Evolutionary conservation across 2,888 invertebrate species (phyloP).

Genomic region (Schizotus pectinicornis): DNA sequence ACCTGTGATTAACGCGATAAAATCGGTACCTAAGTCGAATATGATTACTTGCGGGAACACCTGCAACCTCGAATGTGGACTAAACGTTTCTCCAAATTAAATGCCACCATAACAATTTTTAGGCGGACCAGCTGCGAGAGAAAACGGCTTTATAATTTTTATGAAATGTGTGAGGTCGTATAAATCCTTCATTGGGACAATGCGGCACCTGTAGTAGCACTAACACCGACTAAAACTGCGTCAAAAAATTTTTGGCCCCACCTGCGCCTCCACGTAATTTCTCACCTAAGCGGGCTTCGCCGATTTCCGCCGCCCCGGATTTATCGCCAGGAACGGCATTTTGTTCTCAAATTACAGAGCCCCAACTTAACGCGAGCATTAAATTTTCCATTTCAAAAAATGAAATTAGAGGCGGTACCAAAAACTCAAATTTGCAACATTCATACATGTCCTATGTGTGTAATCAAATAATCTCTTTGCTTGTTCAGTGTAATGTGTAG

Average conservation of each 20-base stretch:
- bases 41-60: background rate
- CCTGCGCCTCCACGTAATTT: constrained; percentile 28
- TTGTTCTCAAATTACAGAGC: too few species aligned
- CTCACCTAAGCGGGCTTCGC: constrained; percentile 21
- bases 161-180: constrained; percentile 26
- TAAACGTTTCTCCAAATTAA: background rate
- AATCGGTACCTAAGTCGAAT: background rate
- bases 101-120: too few species aligned
- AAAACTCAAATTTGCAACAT: too few species aligned
- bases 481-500: too few species aligned
- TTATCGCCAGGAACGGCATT: constrained; percentile 1
- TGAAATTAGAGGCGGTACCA: too few species aligned
- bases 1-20: constrained; percentile 8
- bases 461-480: too few species aligned
- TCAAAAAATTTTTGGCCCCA: constrained; percentile 24
- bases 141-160: constrained; percentile 24
- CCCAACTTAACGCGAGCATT: too few species aligned
- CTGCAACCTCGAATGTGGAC: constrained; percentile 2
- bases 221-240: constrained; percentile 18
- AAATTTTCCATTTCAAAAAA: too few species aligned
- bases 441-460: too few species aligned
- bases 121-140: too few species aligned
- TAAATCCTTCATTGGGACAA: constrained; percentile 29
- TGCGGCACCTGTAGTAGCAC: constrained; percentile 28
- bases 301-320: constrained; percentile 16